phyloP scores from a whole-genome alignment of 2,888 invertebrate species.

The Escarpia spicata region DNA sequence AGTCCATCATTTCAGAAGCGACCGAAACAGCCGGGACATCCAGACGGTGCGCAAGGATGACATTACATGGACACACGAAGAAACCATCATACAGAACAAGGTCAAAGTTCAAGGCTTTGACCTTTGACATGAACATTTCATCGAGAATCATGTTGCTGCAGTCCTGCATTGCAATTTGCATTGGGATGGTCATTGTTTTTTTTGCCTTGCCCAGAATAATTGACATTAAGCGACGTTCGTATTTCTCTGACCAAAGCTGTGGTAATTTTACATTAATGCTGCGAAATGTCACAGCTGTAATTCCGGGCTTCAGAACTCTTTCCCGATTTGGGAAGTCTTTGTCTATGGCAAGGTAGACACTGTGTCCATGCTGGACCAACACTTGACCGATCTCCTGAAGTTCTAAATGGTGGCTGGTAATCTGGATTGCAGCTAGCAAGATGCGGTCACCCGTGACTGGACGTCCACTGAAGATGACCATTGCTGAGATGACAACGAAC shows the following conservation, averaged over 20 bases:
- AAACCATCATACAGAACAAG: constrained; percentile 35
- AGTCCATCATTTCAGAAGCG: not conserved
- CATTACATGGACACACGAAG: constrained; percentile 17
- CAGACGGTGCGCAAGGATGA: constrained; percentile 34
- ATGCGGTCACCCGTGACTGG: not conserved
- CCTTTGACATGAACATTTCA: not conserved
- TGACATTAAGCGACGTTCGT: not conserved
- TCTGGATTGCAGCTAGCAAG: not conserved
- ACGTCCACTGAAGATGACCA: not conserved
- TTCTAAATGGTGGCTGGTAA: not conserved
- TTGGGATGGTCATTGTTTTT: not conserved
- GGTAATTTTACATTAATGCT: not conserved
- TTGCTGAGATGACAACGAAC: not conserved
- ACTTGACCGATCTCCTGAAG: not conserved
- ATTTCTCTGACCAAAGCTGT: not conserved
- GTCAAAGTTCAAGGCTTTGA: constrained; percentile 30
- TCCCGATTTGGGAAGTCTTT: not conserved
- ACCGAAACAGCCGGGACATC: constrained; percentile 34
- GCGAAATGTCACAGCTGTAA: not conserved
- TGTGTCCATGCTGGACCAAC: not conserved
- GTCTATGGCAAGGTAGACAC: not conserved
- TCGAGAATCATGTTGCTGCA: constrained; percentile 26
- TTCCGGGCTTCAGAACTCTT: not conserved
- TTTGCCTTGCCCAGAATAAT: not conserved
- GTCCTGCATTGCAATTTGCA: not conserved